Conservation (phyloP, 2,888 invertebrate genomes). For the Mongoloraphidia duomilia region DNA sequence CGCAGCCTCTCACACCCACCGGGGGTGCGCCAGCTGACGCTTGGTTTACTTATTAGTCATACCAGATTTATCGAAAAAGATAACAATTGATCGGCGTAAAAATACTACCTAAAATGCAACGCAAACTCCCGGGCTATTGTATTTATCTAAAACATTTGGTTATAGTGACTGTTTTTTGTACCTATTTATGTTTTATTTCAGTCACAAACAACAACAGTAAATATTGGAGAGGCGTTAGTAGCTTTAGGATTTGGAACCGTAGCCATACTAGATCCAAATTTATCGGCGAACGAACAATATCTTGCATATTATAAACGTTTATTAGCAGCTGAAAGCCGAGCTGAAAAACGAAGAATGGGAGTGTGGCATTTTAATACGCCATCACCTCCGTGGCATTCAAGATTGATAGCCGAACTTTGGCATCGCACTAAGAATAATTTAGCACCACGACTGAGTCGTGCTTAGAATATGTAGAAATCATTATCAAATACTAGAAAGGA, state of each 20-base stretch:
- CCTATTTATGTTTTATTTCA: slow-evolving; percentile 13
- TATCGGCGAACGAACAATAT: slow-evolving; percentile 22
- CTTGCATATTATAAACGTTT: slow-evolving; percentile 29
- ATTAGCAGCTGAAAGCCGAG: slow-evolving; percentile 30
- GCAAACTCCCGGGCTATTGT: too few species aligned
- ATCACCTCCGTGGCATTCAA: slow-evolving; percentile 7
- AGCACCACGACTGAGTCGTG: not conserved
- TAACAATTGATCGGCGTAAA: too few species aligned
- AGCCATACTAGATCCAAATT: slow-evolving; percentile 53
- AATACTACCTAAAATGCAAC: too few species aligned
- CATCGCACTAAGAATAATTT: slow-evolving; percentile 2
- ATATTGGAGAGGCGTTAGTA: slow-evolving; percentile 37
- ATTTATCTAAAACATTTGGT: not conserved
- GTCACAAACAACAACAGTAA: slow-evolving; percentile 26
- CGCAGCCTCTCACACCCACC: too few species aligned
- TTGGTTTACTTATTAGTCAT: too few species aligned
- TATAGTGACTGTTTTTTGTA: not conserved
- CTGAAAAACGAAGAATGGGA: slow-evolving; percentile 32
- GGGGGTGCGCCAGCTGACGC: too few species aligned
- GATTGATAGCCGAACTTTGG: slow-evolving; percentile 6
- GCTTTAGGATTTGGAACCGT: slow-evolving; percentile 59
- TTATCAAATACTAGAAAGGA: too few species aligned
- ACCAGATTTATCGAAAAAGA: too few species aligned
- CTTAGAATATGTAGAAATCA: too few species aligned
- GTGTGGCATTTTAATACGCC: slow-evolving; percentile 30